Base-by-base conservation (phyloP, 2,797 vertebrate genomes). In the Onychomys torridus region DNA sequence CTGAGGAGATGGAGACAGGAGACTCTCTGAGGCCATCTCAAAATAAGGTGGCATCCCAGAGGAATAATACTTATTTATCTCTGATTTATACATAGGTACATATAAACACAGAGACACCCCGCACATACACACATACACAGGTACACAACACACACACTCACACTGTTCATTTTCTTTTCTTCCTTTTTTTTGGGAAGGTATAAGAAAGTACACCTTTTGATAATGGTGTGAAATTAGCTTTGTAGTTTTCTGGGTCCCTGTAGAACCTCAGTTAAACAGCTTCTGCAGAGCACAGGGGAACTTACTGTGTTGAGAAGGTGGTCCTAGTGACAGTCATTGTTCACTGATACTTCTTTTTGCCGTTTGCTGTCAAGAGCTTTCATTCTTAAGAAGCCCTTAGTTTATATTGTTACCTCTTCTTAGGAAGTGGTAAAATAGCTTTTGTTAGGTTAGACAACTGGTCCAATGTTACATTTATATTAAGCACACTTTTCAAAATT, bases 381-480 rank as follows among this genome's bases (percentile, higher is more conserved):
- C 46, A 55, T 71, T 76, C 4, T 84, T 67, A 91, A 73, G 83
- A 79, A 91, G 10, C 52, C 2, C 0, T 61, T 77, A 82, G 49
- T 93, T 52, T 37, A 13, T 69, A 77, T 89, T 90, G n/a, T 71
- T 82, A 5, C 88, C 57, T 79, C 46, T 29, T 90, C 83, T 88
- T 79, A 23, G 59, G 40, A 88, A 57, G 49, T 78, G 37, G 65
- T 84, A 67, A 86, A 93, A 82, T 86, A 75, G 16, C 59, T 87
- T 90, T 90, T 46, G 13, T 82, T 94, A 82, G 32, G 46, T 63
- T 49, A 63, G 79, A 19, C 69, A 55, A 78, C 19, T 90, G 82
- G 46, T 59, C 86, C 82, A 65, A 0, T 13, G 11, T 49, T 78
- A 52, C 17, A 95, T 69, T 34, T 76, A 27, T 88, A 25, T 93